Percentiles rank a stretch among this genome's conserved stretches.
These are phyloP conservation scores for Eublepharis macularius DNA, from an alignment of 2,113 vertebrate genomes.

Conservation along the genomic window DNA sequence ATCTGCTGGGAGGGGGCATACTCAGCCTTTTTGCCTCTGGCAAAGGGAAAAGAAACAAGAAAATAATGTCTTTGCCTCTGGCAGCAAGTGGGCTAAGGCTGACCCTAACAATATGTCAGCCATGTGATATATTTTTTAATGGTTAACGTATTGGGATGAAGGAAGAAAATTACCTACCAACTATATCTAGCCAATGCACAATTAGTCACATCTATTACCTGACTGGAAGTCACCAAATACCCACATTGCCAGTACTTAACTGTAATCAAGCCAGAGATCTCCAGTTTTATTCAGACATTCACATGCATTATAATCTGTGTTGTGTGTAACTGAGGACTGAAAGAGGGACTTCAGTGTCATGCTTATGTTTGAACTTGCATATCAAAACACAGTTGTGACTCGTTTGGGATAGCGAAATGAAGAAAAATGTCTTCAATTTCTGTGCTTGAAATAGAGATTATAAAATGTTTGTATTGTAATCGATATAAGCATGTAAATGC, in stretches of 20 bases:
- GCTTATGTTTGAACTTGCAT: not conserved
- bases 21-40: not conserved
- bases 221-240: not conserved
- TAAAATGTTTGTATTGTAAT: not conserved
- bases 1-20: not conserved
- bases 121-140: not conserved
- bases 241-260: not conserved
- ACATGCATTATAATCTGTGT: not conserved
- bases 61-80: not conserved
- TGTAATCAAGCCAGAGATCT: no score
- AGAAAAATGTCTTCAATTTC: not conserved
- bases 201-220: not conserved
- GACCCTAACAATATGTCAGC: no score
- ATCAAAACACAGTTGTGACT: not conserved
- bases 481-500: not conserved
- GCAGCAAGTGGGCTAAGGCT: not conserved
- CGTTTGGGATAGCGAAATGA: no score
- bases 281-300: not conserved
- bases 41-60: no score
- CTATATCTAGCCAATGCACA: not conserved
- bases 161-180: not conserved
- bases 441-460: not conserved
- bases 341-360: not conserved
- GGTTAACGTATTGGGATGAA: not conserved
- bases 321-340: not conserved